phyloP scores from a whole-genome alignment of 2,797 vertebrate genomes.

The Siniperca scherzeri region DNA sequence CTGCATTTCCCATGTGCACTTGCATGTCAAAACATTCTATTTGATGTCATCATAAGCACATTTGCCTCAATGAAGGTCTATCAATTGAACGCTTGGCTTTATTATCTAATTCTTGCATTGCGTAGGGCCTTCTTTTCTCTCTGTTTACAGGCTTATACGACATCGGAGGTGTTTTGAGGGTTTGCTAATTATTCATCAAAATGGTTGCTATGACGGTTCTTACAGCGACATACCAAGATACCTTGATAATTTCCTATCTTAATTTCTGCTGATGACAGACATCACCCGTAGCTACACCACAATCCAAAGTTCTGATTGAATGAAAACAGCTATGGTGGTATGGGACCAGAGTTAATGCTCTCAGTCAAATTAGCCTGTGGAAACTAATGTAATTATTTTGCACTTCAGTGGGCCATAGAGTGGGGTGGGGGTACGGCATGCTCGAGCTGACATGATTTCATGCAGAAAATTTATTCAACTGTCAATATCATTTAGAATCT shows the following conservation, averaged over 20 bases:
- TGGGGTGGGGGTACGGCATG: constrained; percentile 36
- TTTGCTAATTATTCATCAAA: constrained; percentile 21
- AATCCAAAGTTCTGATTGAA: constrained; percentile 45
- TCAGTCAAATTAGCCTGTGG: constrained; percentile 79
- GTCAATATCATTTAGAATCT: constrained; percentile 86
- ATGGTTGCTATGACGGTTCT: constrained; percentile 25
- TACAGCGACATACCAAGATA: background rate
- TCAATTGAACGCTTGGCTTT: background rate
- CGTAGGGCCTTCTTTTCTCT: background rate
- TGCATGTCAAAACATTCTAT: background rate
- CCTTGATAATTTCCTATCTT: constrained; percentile 40
- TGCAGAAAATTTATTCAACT: constrained; percentile 83
- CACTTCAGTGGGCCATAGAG: constrained; percentile 72
- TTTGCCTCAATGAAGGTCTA: background rate
- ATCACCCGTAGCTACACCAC: constrained; percentile 27
- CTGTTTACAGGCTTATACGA: background rate
- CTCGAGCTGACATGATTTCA: constrained; percentile 77
- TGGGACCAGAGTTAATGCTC: constrained; percentile 75
- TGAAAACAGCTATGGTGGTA: constrained; percentile 62
- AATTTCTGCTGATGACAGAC: constrained; percentile 42
- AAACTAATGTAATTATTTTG: constrained; percentile 85
- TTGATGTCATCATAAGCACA: background rate
- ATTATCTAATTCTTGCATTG: background rate
- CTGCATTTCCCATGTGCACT: background rate
- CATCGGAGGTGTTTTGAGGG: background rate